Conservation (phyloP, 2,113 vertebrate genomes). For the Rhipidura dahli region DNA sequence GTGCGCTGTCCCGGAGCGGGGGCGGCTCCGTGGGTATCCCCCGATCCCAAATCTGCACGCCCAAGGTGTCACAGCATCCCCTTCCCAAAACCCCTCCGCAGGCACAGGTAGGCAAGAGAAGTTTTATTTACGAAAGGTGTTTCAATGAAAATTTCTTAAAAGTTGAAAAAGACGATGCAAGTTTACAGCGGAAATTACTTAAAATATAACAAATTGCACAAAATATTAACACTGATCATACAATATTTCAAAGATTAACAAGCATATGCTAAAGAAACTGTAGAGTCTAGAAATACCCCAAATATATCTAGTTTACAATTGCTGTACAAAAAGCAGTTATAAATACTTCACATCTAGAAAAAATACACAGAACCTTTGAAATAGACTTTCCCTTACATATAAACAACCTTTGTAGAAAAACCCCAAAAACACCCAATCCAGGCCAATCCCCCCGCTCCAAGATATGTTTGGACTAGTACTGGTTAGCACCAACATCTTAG, state of each 20-base stretch:
- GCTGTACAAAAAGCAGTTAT: constrained; percentile 92
- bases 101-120: background rate
- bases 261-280: constrained; percentile 69
- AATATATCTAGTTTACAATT: constrained; percentile 80
- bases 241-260: constrained; percentile 71
- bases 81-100: background rate
- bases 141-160: constrained; percentile 29
- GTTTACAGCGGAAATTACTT: constrained; percentile 71
- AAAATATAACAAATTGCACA: constrained; percentile 85
- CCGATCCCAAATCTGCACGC: background rate
- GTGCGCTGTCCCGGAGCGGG: background rate
- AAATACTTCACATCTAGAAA: constrained; percentile 95
- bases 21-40: background rate
- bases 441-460: background rate
- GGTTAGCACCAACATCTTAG: constrained; percentile 75
- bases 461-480: constrained; percentile 57
- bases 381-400: constrained; percentile 85
- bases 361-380: constrained; percentile 88
- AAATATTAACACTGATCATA: constrained; percentile 84
- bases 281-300: constrained; percentile 76
- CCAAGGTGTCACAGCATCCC: background rate
- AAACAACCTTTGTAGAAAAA: constrained; percentile 82
- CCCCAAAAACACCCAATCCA: background rate
- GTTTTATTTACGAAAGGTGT: constrained; percentile 72
- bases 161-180: constrained; percentile 49